These are phyloP conservation scores for Torymus texanus DNA, from an alignment of 2,888 invertebrate genomes.

Conservation along the genomic window DNA sequence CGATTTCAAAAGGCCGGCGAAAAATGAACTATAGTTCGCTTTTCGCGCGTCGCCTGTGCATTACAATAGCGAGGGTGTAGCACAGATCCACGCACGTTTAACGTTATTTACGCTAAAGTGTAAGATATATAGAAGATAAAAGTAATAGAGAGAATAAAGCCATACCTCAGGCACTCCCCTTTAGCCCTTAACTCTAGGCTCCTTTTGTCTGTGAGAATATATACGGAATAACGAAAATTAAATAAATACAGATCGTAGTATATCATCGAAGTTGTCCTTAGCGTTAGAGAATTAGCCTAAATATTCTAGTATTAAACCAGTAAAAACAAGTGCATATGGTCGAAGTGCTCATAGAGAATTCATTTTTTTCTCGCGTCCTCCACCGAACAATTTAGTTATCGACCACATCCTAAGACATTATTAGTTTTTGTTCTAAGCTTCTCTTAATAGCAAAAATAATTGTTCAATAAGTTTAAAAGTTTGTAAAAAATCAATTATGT, in stretches of 20 bases:
- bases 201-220: constrained; percentile 24
- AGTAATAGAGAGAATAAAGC: neutral
- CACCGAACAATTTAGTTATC: neutral
- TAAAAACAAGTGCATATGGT: neutral
- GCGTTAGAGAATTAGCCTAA: constrained; percentile 58
- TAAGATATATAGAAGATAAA: constrained; percentile 32
- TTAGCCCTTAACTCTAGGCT: constrained; percentile 29
- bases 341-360: constrained; percentile 7
- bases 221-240: neutral
- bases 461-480: too few relatives aligned
- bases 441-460: too few relatives aligned
- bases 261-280: constrained; percentile 57
- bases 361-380: neutral
- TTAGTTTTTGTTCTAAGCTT: neutral
- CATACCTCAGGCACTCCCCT: neutral
- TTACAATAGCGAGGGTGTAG: constrained; percentile 17
- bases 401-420: neutral
- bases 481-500: too few relatives aligned
- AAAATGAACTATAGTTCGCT: constrained; percentile 31
- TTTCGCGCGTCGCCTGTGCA: constrained; percentile 13
- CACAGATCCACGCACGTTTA: neutral
- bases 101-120: constrained; percentile 31
- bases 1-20: constrained; percentile 39
- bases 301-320: constrained; percentile 43
- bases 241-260: neutral